Evolutionary conservation across 2,113 vertebrate species (phyloP).

Genomic region (Chunga burmeisteri): DNA sequence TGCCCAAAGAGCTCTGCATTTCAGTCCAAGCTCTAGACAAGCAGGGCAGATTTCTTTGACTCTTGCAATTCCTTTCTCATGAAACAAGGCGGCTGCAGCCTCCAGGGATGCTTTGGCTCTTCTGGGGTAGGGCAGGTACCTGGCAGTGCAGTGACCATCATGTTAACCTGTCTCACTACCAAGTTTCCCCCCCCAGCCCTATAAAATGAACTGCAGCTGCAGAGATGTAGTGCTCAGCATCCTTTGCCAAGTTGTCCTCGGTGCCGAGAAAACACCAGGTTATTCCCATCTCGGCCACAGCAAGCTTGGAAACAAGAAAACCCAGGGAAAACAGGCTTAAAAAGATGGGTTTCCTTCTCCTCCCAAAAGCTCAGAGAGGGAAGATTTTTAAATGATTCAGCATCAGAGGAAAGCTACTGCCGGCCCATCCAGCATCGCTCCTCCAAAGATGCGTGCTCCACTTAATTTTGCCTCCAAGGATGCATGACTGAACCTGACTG

Average conservation of each 20-base stretch:
- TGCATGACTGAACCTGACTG: conserved; percentile 11
- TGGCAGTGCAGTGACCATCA: fast-evolving
- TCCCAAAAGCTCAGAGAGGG: neutral
- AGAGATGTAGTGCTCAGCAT: neutral
- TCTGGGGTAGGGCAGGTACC: neutral
- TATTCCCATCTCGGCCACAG: neutral
- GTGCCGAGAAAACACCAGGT: neutral
- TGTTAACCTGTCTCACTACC: neutral
- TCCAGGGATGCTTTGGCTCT: neutral
- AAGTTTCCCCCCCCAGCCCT: neutral
- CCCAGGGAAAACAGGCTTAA: neutral
- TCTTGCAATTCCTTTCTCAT: neutral
- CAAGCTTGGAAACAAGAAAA: neutral
- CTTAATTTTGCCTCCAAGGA: conserved; percentile 31
- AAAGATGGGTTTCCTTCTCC: neutral
- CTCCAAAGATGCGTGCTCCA: neutral
- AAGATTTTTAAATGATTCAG: conserved; percentile 36
- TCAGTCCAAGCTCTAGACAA: neutral
- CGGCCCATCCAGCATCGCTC: neutral
- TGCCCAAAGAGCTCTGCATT: neutral
- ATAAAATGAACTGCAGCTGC: neutral
- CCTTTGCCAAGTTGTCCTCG: neutral
- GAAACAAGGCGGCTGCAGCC: neutral
- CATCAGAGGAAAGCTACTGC: neutral
- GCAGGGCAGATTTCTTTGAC: neutral